Base-by-base conservation (phyloP, 2,113 vertebrate species). In the Esox niger region DNA sequence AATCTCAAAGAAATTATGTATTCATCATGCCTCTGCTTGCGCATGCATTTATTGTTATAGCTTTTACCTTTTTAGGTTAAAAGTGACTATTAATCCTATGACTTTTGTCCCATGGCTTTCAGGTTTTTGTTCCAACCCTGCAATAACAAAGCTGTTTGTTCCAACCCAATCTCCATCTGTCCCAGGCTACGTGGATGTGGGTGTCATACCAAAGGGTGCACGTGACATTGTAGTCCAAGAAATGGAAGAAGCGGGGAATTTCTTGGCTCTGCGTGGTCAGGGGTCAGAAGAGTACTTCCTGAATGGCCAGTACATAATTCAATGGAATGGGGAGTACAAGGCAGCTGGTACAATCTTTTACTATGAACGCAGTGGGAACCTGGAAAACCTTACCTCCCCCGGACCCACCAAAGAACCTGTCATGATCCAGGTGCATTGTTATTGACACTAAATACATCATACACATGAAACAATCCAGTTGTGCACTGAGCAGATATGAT, bases 351-450 rank as follows among this genome's bases (percentile, higher is more conserved):
- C 95, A 0, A 56, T 91, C 35, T 98, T 99, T 88, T 94, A 89
- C 59, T 99, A 99, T 1, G 93, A 95, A 55, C 92, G 97, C 77
- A 94, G 82, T 20, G 95, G 94, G 1, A 95, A 99, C 81, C 84
- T 96, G 77, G 97, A 99, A 90, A 99, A 95, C 67, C 89, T 99
- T 73, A 96, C 95, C 0, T 95, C 97, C 17, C 68, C 94, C 0
- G 97, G 97, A 64, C 97, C 97, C 66, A 98, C 93, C 60, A 94
- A 88, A 21, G 88, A 97, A 69, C 94, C 96, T 0, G 74, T 99
- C 70, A 92, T 97, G 92, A 90, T 99, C 68, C 97, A 99, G 95
- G 97, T 99, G n/a, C n/a, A n/a, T n/a, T n/a, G n/a, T n/a, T n/a
- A 92, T 10, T 27, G 8, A 29, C 23, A 52, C 5, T 1, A 52